These are phyloP conservation scores for Drosophila arizonae DNA, from an alignment of 1,140 invertebrate genomes.

Conservation along the genomic window DNA sequence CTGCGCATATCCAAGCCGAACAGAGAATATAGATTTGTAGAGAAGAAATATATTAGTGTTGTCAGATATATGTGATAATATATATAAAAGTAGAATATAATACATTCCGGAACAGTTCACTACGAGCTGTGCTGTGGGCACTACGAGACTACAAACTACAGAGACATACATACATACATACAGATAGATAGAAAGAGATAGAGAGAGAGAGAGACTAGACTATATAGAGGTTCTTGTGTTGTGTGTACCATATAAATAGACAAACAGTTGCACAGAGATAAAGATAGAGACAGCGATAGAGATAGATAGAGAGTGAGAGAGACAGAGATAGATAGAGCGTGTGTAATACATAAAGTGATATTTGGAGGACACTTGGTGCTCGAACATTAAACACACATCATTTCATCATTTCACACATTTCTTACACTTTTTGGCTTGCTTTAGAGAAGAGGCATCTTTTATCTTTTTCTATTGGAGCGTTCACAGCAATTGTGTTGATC, in stretches of 20 bases:
- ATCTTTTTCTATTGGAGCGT: conserved; percentile 75
- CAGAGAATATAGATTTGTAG: background rate
- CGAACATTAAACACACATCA: conserved; percentile 48
- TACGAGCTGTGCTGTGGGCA: conserved; percentile 37
- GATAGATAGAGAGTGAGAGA: conserved; percentile 6
- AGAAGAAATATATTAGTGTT: conserved; percentile 33
- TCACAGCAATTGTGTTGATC: conserved; percentile 24
- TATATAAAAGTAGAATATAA: background rate
- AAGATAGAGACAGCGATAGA: conserved; percentile 19
- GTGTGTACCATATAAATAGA: conserved; percentile 4
- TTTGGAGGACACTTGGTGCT: conserved; percentile 54
- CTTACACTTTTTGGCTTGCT: conserved; percentile 82
- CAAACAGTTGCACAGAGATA: conserved; percentile 10
- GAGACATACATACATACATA: conserved; percentile 25
- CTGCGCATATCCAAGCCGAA: conserved; percentile 83
- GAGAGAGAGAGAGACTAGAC: background rate
- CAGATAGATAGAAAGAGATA: too few species aligned
- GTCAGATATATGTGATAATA: background rate
- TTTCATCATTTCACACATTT: conserved; percentile 48
- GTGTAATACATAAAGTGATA: conserved; percentile 48
- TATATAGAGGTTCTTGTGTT: background rate
- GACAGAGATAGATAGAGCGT: conserved; percentile 18
- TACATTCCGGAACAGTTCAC: conserved; percentile 36
- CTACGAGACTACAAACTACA: conserved; percentile 39
- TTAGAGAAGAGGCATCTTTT: conserved; percentile 79